A percentile compares a stretch with the other conserved stretches of the same genome.
These are phyloP conservation scores for Strigamia transsilvanica DNA, from an alignment of 2,888 invertebrate species.

Conservation along the genomic window DNA sequence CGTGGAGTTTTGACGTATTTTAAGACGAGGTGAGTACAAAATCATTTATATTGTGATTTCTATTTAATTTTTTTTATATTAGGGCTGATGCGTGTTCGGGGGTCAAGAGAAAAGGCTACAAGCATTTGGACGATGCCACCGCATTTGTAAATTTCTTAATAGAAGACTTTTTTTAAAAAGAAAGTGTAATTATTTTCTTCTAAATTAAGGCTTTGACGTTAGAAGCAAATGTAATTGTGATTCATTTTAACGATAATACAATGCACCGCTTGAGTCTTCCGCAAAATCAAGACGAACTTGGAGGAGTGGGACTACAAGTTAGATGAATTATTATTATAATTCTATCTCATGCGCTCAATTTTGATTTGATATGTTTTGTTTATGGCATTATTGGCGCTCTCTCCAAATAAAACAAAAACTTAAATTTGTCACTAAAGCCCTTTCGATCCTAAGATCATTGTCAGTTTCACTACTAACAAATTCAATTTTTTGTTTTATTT, in stretches of 20 bases:
- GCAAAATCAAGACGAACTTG: conserved; percentile 60
- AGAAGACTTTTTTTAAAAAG: background rate
- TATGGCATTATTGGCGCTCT: too few relatives aligned
- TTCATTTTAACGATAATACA: conserved; percentile 71
- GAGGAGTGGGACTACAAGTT: conserved; percentile 65
- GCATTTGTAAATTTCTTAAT: conserved; percentile 62
- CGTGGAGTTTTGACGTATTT: conserved; percentile 73
- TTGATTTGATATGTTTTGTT: too few relatives aligned
- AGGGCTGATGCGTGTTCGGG: conserved; percentile 73
- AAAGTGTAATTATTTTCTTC: background rate
- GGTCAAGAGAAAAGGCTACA: conserved; percentile 69
- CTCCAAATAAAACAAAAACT: too few relatives aligned
- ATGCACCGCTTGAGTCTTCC: conserved; percentile 64
- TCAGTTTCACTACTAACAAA: too few relatives aligned
- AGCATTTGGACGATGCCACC: conserved; percentile 73
- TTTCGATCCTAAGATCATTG: too few relatives aligned
- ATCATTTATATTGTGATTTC: background rate
- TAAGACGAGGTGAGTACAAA: conserved; percentile 61
- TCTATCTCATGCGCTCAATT: too few relatives aligned
- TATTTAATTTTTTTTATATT: conserved; percentile 62
- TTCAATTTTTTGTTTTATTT: too few relatives aligned
- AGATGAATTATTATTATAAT: background rate
- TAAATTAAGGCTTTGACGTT: conserved; percentile 62
- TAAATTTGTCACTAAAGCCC: too few relatives aligned
- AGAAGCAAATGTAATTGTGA: conserved; percentile 67